Conservation (phyloP, 1,140 invertebrate species). For the Drosophila busckii region DNA sequence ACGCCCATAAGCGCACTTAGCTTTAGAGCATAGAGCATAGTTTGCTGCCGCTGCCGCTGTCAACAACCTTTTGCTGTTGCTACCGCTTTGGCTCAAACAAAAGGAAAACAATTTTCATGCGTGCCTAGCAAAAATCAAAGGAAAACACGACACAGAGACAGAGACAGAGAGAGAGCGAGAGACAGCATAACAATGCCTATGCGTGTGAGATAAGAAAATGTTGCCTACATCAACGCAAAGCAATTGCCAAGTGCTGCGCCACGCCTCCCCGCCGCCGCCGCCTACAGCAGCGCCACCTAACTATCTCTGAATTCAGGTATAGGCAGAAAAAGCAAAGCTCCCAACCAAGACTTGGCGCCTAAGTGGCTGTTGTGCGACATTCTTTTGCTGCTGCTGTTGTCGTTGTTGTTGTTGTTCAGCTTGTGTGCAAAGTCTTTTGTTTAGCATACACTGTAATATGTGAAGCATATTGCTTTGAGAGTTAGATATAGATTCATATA, state of each 20-base stretch:
- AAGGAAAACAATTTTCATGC: conserved; percentile 74
- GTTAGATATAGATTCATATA: too few relatives aligned
- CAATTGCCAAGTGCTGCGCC: conserved; percentile 58
- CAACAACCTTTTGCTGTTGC: conserved; percentile 56
- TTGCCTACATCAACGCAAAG: conserved; percentile 46
- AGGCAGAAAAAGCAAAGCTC: conserved; percentile 19
- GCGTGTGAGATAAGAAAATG: conserved; percentile 63
- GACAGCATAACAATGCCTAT: conserved; percentile 57
- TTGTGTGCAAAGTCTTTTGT: neutral
- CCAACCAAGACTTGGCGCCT: conserved; percentile 47
- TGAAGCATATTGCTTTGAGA: too few relatives aligned
- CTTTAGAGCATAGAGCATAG: conserved; percentile 1
- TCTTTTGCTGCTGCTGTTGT: conserved; percentile 13
- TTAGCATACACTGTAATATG: too few relatives aligned
- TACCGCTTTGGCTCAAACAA: conserved; percentile 40
- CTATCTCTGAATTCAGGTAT: too few relatives aligned
- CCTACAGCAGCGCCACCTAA: too few relatives aligned
- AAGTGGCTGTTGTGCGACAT: conserved; percentile 51
- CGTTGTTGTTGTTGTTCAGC: conserved; percentile 12
- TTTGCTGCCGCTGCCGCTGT: conserved; percentile 26
- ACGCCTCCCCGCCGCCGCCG: too few relatives aligned
- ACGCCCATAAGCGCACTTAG: conserved; percentile 30
- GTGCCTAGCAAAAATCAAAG: conserved; percentile 68
- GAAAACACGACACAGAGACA: conserved; percentile 20
- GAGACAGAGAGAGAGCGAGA: neutral